These are phyloP conservation scores for Tupiocoris notatus DNA, from an alignment of 2,888 invertebrate species.

Conservation along the genomic window DNA sequence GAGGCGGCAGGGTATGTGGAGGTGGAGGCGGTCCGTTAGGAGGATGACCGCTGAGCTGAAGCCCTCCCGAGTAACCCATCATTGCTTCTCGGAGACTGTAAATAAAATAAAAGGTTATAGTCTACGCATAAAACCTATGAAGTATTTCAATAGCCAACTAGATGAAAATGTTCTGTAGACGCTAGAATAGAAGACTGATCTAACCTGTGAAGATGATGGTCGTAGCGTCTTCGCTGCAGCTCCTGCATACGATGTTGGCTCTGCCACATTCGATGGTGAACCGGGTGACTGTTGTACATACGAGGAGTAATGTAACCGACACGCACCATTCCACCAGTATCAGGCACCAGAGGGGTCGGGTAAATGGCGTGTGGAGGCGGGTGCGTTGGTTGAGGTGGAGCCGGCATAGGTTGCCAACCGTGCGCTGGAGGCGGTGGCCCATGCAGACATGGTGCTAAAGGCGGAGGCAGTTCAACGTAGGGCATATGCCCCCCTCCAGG, in stretches of 20 bases:
- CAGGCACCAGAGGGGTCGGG: constrained; percentile 42
- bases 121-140: no score
- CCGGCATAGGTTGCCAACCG: constrained; percentile 41
- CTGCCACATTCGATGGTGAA: constrained; percentile 73
- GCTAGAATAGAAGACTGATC: neutral
- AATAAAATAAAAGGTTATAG: no score
- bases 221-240: constrained; percentile 57
- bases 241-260: constrained; percentile 69
- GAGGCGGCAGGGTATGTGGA: constrained; percentile 50
- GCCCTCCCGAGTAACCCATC: constrained; percentile 34
- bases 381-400: constrained; percentile 42
- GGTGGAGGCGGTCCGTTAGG: constrained; percentile 49
- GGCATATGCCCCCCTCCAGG: constrained; percentile 5
- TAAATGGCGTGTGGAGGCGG: constrained; percentile 43
- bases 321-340: constrained; percentile 26
- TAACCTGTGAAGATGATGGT: constrained; percentile 49
- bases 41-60: constrained; percentile 32
- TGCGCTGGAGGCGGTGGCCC: constrained; percentile 43
- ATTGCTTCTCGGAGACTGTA: constrained; percentile 44
- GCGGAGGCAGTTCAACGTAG: constrained; percentile 43
- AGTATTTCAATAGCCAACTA: no score
- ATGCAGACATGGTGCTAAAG: constrained; percentile 37
- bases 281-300: constrained; percentile 60
- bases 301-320: constrained; percentile 53
- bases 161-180: no score